Base-by-base conservation (phyloP, 2,113 vertebrate species). In the Melozone crissalis region DNA sequence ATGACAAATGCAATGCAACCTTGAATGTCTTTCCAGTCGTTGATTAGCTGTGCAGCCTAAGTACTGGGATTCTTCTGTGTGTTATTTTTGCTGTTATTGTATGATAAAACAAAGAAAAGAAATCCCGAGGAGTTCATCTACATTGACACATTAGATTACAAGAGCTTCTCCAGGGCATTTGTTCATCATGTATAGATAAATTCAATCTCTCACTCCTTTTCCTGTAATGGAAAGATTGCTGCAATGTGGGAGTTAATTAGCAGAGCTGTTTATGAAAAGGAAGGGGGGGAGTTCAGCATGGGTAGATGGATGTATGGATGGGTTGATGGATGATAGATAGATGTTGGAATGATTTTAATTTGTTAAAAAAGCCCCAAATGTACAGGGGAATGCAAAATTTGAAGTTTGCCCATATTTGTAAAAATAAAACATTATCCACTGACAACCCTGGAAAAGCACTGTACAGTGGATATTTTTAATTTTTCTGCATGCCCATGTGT, bases 181-280 rank as follows among this genome's bases (percentile, higher is more conserved):
- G 91, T 97, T 93, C 94, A 84, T 97, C 89, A 96, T 74, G 28
- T 94, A 95, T 84, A 97, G 93, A 97, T 97, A 96, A 97, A 96
- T 95, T 94, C 90, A 96, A 92, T 96, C 86, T 97, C 92, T 69
- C 80, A 85, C 78, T 88, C 51, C 27, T 94, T 93, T 87, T 80
- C 61, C 74, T 78, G 67, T 89, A 93, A 85, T 67, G 92, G 93
- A 59, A 90, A 93, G 73, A 58, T 89, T 84, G 87, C 92, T 94
- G 69, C 58, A 91, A 78, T 91, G 83, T 94, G 95, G 84, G 88
- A 96, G 86, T 97, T 97, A 97, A 97, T 96, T 97, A 97, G 91
- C 94, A 95, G 68, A 92, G 92, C 87, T 96, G 78, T 91, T 97
- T 94, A 97, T 93, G 94, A 96, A 96, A 94, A 78, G 58, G 37